These are phyloP conservation scores for Chamaedrilus cognettii DNA, from an alignment of 2,888 invertebrate genomes.

Conservation along the genomic window DNA sequence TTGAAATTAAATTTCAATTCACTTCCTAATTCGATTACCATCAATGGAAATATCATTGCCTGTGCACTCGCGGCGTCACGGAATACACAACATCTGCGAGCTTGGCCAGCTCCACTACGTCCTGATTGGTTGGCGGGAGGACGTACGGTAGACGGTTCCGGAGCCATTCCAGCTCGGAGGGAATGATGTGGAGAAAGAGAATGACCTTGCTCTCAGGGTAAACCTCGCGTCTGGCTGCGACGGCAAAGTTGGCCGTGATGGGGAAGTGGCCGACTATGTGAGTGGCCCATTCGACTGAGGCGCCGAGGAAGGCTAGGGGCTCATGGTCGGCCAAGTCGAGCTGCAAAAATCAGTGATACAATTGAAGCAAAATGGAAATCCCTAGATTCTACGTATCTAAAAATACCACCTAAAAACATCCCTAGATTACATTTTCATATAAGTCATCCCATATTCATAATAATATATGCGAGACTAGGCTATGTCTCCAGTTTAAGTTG, in stretches of 20 bases:
- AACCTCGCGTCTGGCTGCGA: conserved; percentile 20
- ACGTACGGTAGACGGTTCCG: conserved; percentile 24
- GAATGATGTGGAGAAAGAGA: conserved; percentile 37
- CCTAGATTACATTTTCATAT: too few relatives aligned
- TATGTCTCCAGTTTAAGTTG: too few relatives aligned
- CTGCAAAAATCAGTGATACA: not conserved
- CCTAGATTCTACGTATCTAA: too few relatives aligned
- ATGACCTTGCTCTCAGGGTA: conserved; percentile 32
- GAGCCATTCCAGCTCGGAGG: conserved; percentile 29
- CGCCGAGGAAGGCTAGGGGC: conserved; percentile 9
- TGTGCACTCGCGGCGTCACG: conserved; percentile 35
- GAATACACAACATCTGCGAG: conserved; percentile 35
- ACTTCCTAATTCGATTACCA: too few relatives aligned
- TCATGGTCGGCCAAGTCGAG: conserved; percentile 22
- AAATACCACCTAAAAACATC: too few relatives aligned
- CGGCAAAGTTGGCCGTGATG: conserved; percentile 33
- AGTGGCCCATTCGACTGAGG: conserved; percentile 15
- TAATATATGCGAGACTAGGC: too few relatives aligned
- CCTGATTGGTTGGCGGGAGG: conserved; percentile 19
- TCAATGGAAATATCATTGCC: too few relatives aligned
- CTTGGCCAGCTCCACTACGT: conserved; percentile 30
- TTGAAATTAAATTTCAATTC: too few relatives aligned
- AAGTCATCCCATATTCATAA: too few relatives aligned
- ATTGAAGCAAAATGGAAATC: too few relatives aligned
- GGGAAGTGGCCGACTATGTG: conserved; percentile 38